Evolutionary conservation across 2,888 invertebrate genomes (phyloP), one percentile per base, ranked within the genome.

Genomic region (Clitarchus hookeri): DNA sequence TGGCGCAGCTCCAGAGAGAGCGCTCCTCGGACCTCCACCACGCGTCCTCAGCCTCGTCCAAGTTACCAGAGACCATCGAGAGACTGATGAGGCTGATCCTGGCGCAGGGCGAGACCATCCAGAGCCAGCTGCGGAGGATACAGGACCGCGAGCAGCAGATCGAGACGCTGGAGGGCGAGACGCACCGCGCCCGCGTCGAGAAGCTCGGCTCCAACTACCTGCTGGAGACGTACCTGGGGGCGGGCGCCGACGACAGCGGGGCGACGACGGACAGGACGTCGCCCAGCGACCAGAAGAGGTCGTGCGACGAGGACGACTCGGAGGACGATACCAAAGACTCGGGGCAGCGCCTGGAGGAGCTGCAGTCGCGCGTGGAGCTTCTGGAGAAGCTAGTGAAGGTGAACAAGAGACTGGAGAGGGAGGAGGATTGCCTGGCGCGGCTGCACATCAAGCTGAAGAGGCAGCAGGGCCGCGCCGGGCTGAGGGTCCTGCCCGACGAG

Each of bases 191-290:
- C 83, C 92, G 96, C 84, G 95, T 95, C 91, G 94, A 95, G 88
- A 95, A 95, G 89, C 94, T 96, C 90, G 96, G 96, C 26, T 95
- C 95, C 88, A 96, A 96, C 91, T 96, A 96, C 90, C 93, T 96
- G 84, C 92, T 96, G 25, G 96, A 96, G 91, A 95, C 96, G 0
- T 96, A 96, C 90, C 92, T 96, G 82, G 87, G 83, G 84, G 80
- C 19, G 6, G 87, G 86, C 48, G 94, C 95, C 90, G 95, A 95
- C 89, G 95, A 95, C 90, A 95, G 95, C 87, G 95, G 95, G 0
- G 95, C 95, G 3, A 93, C 94, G 84, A 94, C 95, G 6, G 88
- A 87, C 93, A n/a, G 91, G 92, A 91, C 89, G 92, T 89, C 89
- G 65, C 89, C 89, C 19, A 89, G 89, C 77, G 88, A 88, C 82